Evolutionary conservation across 2,888 invertebrate species (phyloP).

Genomic region (Yponomeuta evonymella): DNA sequence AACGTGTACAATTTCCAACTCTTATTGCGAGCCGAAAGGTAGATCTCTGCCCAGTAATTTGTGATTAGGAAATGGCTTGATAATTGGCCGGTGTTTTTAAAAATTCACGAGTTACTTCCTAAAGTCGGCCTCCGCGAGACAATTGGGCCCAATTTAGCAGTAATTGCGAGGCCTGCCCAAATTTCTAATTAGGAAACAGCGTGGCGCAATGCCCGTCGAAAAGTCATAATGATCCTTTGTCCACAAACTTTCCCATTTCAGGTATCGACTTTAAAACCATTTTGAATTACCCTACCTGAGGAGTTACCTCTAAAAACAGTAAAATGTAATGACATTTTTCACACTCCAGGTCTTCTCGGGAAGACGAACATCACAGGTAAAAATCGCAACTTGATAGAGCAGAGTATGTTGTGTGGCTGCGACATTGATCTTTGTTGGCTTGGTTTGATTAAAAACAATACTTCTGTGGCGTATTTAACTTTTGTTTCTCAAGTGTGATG

Average conservation of each 20-base stretch:
- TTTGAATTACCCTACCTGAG: conserved; percentile 34
- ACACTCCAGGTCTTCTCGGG: conserved; percentile 78
- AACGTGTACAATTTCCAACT: not conserved
- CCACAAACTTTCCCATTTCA: conserved; percentile 72
- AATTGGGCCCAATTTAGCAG: conserved; percentile 45
- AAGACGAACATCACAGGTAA: conserved; percentile 78
- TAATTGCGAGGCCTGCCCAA: conserved; percentile 49
- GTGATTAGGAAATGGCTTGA: not conserved
- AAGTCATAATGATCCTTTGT: conserved; percentile 58
- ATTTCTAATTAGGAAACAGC: conserved; percentile 52
- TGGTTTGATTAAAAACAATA: conserved; percentile 18
- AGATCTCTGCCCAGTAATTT: not conserved
- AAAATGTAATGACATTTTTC: conserved; percentile 72
- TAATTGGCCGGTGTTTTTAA: conserved; percentile 4
- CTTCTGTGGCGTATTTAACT: conserved; percentile 7
- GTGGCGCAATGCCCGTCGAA: conserved; percentile 25
- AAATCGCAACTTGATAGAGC: conserved; percentile 37
- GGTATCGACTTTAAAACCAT: conserved; percentile 51
- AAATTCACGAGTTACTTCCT: conserved; percentile 22
- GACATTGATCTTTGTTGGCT: conserved; percentile 55
- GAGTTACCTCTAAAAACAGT: conserved; percentile 54
- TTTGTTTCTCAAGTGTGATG: conserved; percentile 11
- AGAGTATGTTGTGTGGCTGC: conserved; percentile 53
- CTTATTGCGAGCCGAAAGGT: not conserved
- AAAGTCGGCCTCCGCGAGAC: conserved; percentile 36